Evolutionary conservation across 2,888 invertebrate species (phyloP).

Genomic region (Pelosia muscerda): DNA sequence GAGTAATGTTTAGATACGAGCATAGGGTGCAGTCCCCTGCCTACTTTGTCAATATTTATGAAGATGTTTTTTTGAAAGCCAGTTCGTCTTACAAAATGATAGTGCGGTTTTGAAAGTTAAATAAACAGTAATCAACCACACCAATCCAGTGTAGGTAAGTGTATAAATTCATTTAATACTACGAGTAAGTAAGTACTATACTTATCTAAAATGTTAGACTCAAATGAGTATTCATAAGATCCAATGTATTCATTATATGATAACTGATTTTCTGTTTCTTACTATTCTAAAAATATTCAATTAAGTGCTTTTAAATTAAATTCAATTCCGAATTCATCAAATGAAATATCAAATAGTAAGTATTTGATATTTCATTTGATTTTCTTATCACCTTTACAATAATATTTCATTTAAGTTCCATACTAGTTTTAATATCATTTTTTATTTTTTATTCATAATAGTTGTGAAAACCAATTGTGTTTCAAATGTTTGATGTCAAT

Average conservation of each 20-base stretch:
- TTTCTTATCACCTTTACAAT: neutral
- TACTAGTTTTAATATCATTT: neutral
- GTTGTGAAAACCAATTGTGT: constrained; percentile 27
- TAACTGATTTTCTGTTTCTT: neutral
- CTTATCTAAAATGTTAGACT: neutral
- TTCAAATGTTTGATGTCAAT: constrained; percentile 31
- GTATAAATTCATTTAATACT: neutral
- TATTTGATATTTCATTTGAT: too few species aligned
- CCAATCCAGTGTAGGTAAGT: neutral
- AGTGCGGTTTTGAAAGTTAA: constrained; percentile 13
- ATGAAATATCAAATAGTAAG: too few species aligned
- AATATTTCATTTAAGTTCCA: neutral
- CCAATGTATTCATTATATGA: neutral
- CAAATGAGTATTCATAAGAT: neutral
- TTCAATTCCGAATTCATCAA: neutral
- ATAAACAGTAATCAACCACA: neutral
- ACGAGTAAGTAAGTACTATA: too few species aligned
- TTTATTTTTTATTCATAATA: constrained; percentile 7
- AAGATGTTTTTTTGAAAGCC: constrained; percentile 57
- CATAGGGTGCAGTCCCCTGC: constrained; percentile 48
- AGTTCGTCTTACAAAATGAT: constrained; percentile 43
- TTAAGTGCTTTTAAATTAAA: neutral
- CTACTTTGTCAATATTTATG: constrained; percentile 68
- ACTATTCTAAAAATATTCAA: neutral
- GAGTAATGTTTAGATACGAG: constrained; percentile 73